Evolutionary conservation across 2,113 vertebrate genomes (phyloP).

Genomic region (Quiscalus mexicanus): DNA sequence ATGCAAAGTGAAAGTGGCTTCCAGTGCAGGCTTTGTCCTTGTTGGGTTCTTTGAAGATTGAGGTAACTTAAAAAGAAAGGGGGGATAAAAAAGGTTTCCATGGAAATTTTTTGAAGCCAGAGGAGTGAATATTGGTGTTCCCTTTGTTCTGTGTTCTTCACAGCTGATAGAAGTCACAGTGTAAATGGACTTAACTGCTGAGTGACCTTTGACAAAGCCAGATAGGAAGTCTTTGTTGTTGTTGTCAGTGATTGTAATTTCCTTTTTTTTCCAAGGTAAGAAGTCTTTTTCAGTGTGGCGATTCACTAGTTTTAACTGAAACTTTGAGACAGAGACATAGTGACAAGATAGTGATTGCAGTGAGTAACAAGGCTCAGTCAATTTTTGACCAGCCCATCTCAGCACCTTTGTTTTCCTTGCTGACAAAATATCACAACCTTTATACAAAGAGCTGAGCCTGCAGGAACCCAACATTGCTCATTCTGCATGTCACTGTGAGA

Average conservation of each 20-base stretch:
- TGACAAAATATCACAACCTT: background rate
- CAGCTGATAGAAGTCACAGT: background rate
- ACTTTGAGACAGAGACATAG: slow-evolving; percentile 5
- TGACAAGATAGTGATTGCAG: slow-evolving; percentile 23
- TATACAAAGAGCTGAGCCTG: background rate
- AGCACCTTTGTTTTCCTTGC: slow-evolving; percentile 37
- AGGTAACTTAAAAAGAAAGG: background rate
- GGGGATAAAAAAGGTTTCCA: background rate
- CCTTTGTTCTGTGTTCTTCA: slow-evolving; percentile 22
- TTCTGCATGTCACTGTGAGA: background rate
- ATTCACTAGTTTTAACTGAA: slow-evolving; percentile 14
- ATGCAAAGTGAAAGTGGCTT: background rate
- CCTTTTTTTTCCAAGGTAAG: background rate
- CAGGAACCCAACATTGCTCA: background rate
- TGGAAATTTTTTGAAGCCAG: slow-evolving; percentile 14
- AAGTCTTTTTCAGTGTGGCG: background rate
- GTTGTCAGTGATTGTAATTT: background rate
- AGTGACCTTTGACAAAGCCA: slow-evolving; percentile 30
- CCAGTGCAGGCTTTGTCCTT: background rate
- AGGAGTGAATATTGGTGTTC: background rate
- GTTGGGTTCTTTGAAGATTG: background rate
- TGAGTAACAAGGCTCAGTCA: slow-evolving; percentile 42
- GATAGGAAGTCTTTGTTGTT: slow-evolving; percentile 1
- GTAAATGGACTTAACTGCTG: slow-evolving; percentile 44
- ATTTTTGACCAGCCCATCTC: slow-evolving; percentile 38